Base-by-base conservation (phyloP, 30 jellyfish, hydroid and myxozoan species). In the Aurelia aurita region DNA sequence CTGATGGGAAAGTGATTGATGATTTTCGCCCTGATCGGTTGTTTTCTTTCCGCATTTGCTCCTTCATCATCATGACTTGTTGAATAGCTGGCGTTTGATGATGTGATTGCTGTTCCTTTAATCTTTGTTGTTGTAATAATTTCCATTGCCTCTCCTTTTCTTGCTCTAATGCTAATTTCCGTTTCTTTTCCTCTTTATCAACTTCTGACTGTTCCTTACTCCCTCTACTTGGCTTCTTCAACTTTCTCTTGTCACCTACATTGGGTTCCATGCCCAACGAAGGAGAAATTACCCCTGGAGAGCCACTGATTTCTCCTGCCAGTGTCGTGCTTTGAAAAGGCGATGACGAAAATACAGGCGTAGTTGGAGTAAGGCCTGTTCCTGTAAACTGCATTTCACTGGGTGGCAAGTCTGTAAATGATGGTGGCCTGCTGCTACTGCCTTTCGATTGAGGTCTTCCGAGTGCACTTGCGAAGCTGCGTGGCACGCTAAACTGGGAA, bases 81-180 rank as follows among this genome's bases (percentile, higher is more conserved):
- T 87, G 90, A n/a, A 77, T 65, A 35, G 88, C 80, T 19, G 88
- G 66, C 23, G 96, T 69, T 59, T 85, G 95, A 12, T 74, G 79
- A 22, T 87, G 95, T 16, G 86, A 46, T 44, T 93, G 97, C 69
- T 92, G 97, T 47, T 93, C 98, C 32, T 66, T 81, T 16, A 93
- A 43, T 10, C 97, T 58, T 34, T 93, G 96, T 80, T 93, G 98
- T 62, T 87, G 96, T 46, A 88, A 58, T 22, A 82, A 53, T 57
- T 83, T 88, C 94, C 96, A 93, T 86, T 86, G 94, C 20, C 93
- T 87, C 44, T 93, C 97, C 62, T 87, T 79, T 65, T 92, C 97
- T 69, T 92, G 98, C 73, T 84, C 97, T 71, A 82, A 26, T 1
- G 91, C 96, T 8, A 76, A 82, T 51, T 87, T 69, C 53, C 82